These are phyloP conservation scores for Tenthredo livida DNA, from an alignment of 2,888 invertebrate genomes.

Conservation along the genomic window DNA sequence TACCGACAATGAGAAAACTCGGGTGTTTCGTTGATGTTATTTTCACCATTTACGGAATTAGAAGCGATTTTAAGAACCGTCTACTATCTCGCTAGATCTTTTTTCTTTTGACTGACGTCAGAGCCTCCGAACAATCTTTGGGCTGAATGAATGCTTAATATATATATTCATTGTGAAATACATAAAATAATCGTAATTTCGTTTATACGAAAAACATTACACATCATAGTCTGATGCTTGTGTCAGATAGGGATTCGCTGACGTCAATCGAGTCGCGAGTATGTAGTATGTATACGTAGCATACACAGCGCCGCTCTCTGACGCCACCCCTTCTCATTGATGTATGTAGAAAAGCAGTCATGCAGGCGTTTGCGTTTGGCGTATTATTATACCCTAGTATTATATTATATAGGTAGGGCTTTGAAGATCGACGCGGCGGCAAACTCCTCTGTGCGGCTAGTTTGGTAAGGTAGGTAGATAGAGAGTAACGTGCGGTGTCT, in stretches of 20 bases:
- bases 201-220: not conserved
- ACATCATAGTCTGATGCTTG: not conserved
- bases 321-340: not conserved
- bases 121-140: not conserved
- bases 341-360: conserved; percentile 1
- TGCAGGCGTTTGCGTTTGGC: not conserved
- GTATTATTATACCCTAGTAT: not conserved
- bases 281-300: too few species aligned
- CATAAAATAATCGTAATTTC: not conserved
- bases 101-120: not conserved
- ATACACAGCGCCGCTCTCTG: not conserved
- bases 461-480: conserved; percentile 25
- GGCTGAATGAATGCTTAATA: not conserved
- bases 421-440: conserved; percentile 32
- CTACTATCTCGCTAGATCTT: not conserved
- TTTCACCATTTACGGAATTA: not conserved
- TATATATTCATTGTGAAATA: not conserved
- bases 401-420: not conserved
- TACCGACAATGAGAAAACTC: not conserved
- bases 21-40: not conserved
- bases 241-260: not conserved
- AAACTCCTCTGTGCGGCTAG: conserved; percentile 1
- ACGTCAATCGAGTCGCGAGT: conserved; percentile 7
- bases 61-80: not conserved
- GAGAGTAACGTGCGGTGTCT: not conserved